These are phyloP conservation scores for Eilema sororculum DNA, from an alignment of 2,888 invertebrate species.

Conservation along the genomic window DNA sequence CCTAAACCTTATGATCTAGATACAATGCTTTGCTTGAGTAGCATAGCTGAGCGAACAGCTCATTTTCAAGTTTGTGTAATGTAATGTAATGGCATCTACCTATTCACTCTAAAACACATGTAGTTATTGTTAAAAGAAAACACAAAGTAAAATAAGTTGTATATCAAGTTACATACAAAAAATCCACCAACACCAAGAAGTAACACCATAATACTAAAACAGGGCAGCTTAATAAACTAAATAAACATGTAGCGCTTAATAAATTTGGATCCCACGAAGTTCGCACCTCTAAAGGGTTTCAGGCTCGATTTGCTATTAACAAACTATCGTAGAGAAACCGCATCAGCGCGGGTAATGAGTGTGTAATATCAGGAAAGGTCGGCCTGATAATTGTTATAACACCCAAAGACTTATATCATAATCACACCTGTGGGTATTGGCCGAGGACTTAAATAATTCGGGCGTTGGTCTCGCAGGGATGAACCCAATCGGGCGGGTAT, in stretches of 20 bases:
- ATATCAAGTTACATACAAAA: too few species aligned
- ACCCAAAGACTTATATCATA: not conserved
- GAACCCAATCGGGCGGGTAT: not conserved
- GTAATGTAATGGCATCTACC: too few species aligned
- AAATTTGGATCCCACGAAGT: not conserved
- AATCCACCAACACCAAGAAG: not conserved
- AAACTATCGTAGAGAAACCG: conserved; percentile 6
- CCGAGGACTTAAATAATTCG: not conserved
- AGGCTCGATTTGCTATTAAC: not conserved
- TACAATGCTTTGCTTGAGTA: too few species aligned
- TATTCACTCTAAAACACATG: too few species aligned
- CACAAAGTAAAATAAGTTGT: not conserved
- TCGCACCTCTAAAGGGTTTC: not conserved
- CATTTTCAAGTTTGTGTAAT: too few species aligned
- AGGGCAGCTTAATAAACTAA: not conserved
- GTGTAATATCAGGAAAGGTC: conserved; percentile 1
- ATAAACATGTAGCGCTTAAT: not conserved
- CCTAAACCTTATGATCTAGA: too few species aligned
- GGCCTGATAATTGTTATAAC: not conserved
- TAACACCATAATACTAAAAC: not conserved
- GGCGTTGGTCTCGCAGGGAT: not conserved
- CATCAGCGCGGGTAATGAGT: conserved; percentile 8
- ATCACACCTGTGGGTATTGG: not conserved
- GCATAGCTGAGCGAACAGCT: too few species aligned
- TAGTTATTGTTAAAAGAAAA: not conserved